Percentiles rank a stretch among this genome's conserved stretches.
These are phyloP conservation scores for Sminthurides bifidus DNA, from an alignment of 1,140 invertebrate species.

Conservation along the genomic window DNA sequence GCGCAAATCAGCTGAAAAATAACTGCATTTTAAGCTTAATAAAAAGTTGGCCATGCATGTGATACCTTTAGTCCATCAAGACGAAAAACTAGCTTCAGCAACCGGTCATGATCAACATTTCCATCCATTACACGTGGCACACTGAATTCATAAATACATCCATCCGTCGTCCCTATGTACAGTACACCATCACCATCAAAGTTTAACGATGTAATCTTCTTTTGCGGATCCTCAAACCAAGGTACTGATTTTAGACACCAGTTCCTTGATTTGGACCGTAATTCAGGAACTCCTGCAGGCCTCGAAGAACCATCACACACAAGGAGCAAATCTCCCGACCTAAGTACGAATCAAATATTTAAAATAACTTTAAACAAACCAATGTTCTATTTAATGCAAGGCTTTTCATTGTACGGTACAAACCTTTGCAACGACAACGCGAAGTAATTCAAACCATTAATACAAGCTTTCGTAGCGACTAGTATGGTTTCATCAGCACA, in stretches of 20 bases:
- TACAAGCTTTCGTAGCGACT: background rate
- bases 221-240: constrained; percentile 26
- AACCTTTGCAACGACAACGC: too few species aligned
- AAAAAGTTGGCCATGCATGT: background rate
- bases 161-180: constrained; percentile 28
- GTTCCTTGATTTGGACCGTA: background rate
- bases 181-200: constrained; percentile 28
- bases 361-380: too few species aligned
- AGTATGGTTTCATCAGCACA: too few species aligned
- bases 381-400: background rate
- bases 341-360: constrained; percentile 2
- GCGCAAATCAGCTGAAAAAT: background rate
- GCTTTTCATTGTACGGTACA: background rate
- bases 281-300: background rate
- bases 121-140: background rate
- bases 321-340: constrained; percentile 19
- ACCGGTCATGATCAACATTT: background rate
- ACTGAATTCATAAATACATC: constrained; percentile 11
- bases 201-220: constrained; percentile 20
- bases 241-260: constrained; percentile 25
- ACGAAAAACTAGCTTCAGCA: constrained; percentile 6
- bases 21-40: background rate
- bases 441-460: background rate
- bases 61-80: constrained; percentile 6
- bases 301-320: constrained; percentile 11